Evolutionary conservation across 2,888 invertebrate species (phyloP), one percentile per base, ranked within the genome.

Genomic region (Cataglyphis livida): DNA sequence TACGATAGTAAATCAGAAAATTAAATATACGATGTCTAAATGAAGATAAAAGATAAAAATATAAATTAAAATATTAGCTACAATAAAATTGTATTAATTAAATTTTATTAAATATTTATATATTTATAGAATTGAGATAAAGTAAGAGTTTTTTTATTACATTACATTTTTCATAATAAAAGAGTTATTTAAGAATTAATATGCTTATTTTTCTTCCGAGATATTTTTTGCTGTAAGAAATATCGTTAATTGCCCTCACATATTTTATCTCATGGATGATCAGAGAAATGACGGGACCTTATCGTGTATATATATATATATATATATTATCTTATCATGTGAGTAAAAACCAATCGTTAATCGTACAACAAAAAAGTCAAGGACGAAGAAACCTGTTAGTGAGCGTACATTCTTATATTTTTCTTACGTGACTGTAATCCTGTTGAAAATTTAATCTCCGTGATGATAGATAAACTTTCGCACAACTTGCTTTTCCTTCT

Each of bases 311-410:
- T 41, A 41, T 12, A 41, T 41, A 41, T 41, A 87, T 82, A 82
- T 18, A 87, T 83, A 82, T 78, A 89, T 92, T 91, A 91, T 87
- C 75, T 87, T 84, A 87, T 76, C 59, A 12, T 54, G 18, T 25
- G 38, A 78, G 59, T 74, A 81, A 88, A 84, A 78, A 82, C 65
- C 82, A 81, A 81, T 81, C 78, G 82, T 85, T 88, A 88, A 83
- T 85, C 73, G 76, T 64, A 76, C 44, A 68, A 81, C 32, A 48
- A 51, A 73, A 74, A 87, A 82, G 83, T 88, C 83, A 75, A 74
- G 82, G 78, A 64, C 82, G 76, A 78, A 83, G 84, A 88, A 87
- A 84, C 84, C 82, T 87, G 83, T 88, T 87, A 85, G 84, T 83
- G 81, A 25, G 25, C 78, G 70, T 38, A 38, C 18, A n/a, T 79